These are phyloP conservation scores for Coccyzus lansbergi DNA, from an alignment of 2,797 vertebrate species.

Conservation along the genomic window DNA sequence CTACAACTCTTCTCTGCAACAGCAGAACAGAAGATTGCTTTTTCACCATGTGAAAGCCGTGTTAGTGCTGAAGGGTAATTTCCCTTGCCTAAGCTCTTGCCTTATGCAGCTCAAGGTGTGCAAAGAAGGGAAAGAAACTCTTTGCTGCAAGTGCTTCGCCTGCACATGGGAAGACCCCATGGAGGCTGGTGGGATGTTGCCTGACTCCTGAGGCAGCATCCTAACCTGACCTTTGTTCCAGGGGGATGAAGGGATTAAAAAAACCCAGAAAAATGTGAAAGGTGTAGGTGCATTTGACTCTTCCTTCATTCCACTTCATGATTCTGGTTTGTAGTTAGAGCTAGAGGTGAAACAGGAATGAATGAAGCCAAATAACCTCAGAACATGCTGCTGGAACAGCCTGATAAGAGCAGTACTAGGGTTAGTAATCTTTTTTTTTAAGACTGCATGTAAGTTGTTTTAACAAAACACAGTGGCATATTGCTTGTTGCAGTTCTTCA, in stretches of 20 bases:
- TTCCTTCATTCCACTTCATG: not conserved
- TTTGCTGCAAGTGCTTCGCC: not conserved
- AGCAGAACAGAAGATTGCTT: not conserved
- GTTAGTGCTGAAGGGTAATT: not conserved
- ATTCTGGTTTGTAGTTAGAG: not conserved
- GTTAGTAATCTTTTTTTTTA: not conserved
- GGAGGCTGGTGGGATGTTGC: not conserved
- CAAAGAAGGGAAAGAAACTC: not conserved
- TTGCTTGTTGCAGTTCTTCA: not conserved
- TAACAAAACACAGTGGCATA: not conserved
- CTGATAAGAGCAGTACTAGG: not conserved
- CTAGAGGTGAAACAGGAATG: not conserved
- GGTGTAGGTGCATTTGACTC: not conserved
- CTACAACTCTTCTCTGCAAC: not conserved
- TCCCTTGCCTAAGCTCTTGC: not conserved
- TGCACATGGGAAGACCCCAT: accelerated
- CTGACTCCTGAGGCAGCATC: not conserved
- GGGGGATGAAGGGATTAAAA: not conserved
- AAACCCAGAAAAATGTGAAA: not conserved
- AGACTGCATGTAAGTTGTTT: not conserved
- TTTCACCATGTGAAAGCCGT: not conserved
- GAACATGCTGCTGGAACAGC: not conserved
- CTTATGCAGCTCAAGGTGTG: not conserved
- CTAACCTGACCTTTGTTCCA: not conserved
- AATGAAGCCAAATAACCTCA: not conserved